Percentiles rank a stretch among this genome's conserved stretches.
phyloP scores from a whole-genome alignment of 1,140 invertebrate genomes.

The Aphelinus atriplicis region DNA sequence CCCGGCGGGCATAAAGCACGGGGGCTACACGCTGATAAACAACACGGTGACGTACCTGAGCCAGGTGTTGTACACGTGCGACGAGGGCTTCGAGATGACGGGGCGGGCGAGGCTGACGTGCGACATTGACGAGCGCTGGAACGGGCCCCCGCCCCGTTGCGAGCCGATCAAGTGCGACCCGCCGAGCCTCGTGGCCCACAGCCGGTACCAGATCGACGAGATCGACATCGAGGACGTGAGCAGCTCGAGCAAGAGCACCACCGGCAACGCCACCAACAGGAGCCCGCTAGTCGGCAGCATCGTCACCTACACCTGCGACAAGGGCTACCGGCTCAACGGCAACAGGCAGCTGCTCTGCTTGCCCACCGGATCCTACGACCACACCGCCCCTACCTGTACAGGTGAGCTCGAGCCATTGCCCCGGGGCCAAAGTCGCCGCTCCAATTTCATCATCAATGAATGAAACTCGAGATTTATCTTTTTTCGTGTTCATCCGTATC shows the following conservation, averaged over 20 bases:
- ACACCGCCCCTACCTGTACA: slow-evolving; percentile 76
- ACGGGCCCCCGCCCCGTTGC: slow-evolving; percentile 89
- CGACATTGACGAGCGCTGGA: slow-evolving; percentile 93
- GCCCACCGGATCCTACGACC: slow-evolving; percentile 82
- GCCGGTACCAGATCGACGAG: slow-evolving; percentile 71
- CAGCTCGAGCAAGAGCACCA: background rate
- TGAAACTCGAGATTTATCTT: too few species aligned
- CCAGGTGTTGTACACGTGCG: slow-evolving; percentile 84
- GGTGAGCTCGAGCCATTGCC: slow-evolving; percentile 63
- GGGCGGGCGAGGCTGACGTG: slow-evolving; percentile 84
- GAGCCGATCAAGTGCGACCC: slow-evolving; percentile 83
- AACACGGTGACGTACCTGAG: slow-evolving; percentile 85
- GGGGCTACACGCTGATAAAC: slow-evolving; percentile 83
- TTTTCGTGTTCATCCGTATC: too few species aligned
- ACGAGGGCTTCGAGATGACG: slow-evolving; percentile 85
- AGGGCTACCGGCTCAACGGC: slow-evolving; percentile 77
- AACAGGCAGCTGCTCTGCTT: slow-evolving; percentile 76
- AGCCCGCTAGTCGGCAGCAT: slow-evolving; percentile 75
- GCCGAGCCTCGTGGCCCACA: slow-evolving; percentile 78
- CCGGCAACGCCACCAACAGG: slow-evolving; percentile 60
- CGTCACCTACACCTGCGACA: slow-evolving; percentile 81
- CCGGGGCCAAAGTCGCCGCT: too few species aligned
- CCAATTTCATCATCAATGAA: too few species aligned
- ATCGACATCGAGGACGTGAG: slow-evolving; percentile 48
- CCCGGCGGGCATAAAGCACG: slow-evolving; percentile 86